phyloP scores from a whole-genome alignment of 2,113 vertebrate species.

The Dissostichus mawsoni region DNA sequence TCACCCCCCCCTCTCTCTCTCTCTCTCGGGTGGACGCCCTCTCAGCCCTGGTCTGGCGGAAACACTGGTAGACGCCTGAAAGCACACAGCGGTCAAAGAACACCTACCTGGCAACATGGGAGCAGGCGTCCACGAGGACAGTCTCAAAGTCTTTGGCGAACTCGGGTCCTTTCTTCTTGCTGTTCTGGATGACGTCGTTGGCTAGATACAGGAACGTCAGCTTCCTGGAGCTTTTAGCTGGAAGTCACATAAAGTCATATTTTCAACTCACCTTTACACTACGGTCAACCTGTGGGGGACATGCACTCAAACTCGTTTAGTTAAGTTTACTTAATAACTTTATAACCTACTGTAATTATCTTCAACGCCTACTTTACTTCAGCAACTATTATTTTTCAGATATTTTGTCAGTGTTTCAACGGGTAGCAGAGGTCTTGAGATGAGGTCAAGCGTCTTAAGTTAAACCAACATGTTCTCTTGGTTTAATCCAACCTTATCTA shows the following conservation, averaged over 20 bases:
- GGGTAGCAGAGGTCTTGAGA: neutral
- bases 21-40: too few relatives aligned
- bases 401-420: neutral
- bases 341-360: too few relatives aligned
- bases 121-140: constrained; percentile 96
- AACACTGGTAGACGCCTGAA: neutral
- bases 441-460: neutral
- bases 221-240: constrained; percentile 94
- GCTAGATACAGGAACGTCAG: constrained; percentile 97
- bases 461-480: neutral
- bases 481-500: neutral
- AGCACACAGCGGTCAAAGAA: neutral
- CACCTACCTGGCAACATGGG: constrained; percentile 95
- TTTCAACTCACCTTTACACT: neutral
- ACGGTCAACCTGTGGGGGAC: neutral
- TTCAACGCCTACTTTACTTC: neutral
- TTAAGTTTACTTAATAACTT: too few relatives aligned
- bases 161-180: constrained; percentile 98
- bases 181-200: constrained; percentile 99
- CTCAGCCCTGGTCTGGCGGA: too few relatives aligned
- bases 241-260: constrained; percentile 18
- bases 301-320: neutral
- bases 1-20: too few relatives aligned
- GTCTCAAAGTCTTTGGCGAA: constrained; percentile 96
- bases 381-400: neutral